Evolutionary conservation across 2,888 invertebrate species (phyloP).

Genomic region (Epirrhoe alternata): DNA sequence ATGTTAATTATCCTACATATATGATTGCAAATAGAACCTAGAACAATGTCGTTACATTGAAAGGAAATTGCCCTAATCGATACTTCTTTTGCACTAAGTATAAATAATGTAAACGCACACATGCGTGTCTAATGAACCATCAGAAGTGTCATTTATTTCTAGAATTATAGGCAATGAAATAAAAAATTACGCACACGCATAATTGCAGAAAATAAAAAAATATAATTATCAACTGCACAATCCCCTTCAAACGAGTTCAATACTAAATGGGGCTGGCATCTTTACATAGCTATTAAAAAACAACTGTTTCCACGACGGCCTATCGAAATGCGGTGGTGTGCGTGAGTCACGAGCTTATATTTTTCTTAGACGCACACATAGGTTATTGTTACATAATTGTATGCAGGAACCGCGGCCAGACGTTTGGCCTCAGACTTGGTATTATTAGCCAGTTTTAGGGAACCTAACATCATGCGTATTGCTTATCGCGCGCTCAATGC

Average conservation of each 20-base stretch:
- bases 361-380: conserved; percentile 52
- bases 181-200: conserved; percentile 33
- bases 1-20: conserved; percentile 2
- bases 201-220: conserved; percentile 46
- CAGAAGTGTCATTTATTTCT: conserved; percentile 44
- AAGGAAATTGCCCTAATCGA: conserved; percentile 30
- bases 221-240: conserved; percentile 44
- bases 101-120: conserved; percentile 35
- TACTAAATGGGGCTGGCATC: conserved; percentile 38
- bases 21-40: conserved; percentile 4
- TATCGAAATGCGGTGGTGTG: conserved; percentile 56
- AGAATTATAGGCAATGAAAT: conserved; percentile 32
- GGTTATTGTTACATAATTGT: conserved; percentile 49
- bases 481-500: conserved; percentile 27
- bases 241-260: conserved; percentile 49
- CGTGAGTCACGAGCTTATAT: conserved; percentile 58
- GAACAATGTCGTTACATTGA: conserved; percentile 24
- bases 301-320: conserved; percentile 51
- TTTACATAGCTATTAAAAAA: conserved; percentile 48
- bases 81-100: conserved; percentile 21
- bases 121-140: conserved; percentile 37
- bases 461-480: conserved; percentile 36
- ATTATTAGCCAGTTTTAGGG: conserved; percentile 42
- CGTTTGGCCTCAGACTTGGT: conserved; percentile 37
- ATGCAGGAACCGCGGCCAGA: conserved; percentile 47